phyloP scores from a whole-genome alignment of 2,797 vertebrate species.

The Pseudochaenichthys georgianus region DNA sequence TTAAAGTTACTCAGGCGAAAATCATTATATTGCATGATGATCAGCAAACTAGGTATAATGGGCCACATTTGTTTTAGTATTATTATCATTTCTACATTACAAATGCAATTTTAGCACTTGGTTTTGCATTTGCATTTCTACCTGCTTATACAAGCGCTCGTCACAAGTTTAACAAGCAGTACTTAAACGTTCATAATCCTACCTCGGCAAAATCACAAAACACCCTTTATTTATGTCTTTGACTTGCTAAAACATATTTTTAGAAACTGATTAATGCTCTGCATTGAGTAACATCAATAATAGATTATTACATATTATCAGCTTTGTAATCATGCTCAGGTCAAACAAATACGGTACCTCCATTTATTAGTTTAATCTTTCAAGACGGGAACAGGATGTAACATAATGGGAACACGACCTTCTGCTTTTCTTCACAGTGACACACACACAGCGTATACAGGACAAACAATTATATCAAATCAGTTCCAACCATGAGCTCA shows the following conservation, averaged over 20 bases:
- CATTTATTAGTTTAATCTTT: slow-evolving; percentile 36
- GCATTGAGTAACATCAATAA: slow-evolving; percentile 4
- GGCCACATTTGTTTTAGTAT: slow-evolving; percentile 30
- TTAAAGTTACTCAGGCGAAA: background rate
- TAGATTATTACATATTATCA: background rate
- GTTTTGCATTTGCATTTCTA: slow-evolving; percentile 2
- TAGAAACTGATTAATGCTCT: background rate
- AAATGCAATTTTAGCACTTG: slow-evolving; percentile 15
- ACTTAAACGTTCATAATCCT: background rate
- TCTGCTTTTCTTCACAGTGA: background rate
- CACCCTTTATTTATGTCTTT: slow-evolving; percentile 6
- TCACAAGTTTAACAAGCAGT: background rate
- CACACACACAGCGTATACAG: background rate
- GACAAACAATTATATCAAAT: background rate
- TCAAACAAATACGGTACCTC: slow-evolving; percentile 6
- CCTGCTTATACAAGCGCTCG: slow-evolving; percentile 14
- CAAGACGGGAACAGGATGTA: slow-evolving; percentile 8
- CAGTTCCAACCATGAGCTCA: background rate
- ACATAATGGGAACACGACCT: slow-evolving; percentile 12
- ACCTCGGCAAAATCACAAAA: background rate
- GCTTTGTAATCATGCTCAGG: slow-evolving; percentile 2
- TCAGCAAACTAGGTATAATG: slow-evolving; percentile 31
- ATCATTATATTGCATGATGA: slow-evolving; percentile 26
- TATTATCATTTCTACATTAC: slow-evolving; percentile 28
- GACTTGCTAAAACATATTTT: background rate